phyloP scores from a whole-genome alignment of 2,113 vertebrate genomes.

The Hypomesus transpacificus region DNA sequence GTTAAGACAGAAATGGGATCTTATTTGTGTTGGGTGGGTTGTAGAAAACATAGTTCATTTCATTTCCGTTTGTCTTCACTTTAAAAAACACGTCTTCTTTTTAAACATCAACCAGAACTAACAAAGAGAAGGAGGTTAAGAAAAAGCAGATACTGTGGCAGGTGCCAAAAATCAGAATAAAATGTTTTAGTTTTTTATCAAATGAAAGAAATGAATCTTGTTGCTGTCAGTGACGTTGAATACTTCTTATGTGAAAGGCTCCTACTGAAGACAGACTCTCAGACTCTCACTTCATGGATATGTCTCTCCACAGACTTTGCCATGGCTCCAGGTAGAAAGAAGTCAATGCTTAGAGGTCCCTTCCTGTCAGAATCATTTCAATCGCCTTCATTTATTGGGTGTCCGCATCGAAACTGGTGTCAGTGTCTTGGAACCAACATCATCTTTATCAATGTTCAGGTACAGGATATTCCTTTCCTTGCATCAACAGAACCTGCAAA shows the following conservation, averaged over 20 bases:
- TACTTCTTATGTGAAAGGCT: constrained; percentile 19
- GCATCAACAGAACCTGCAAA: background rate
- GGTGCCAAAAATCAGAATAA: constrained; percentile 43
- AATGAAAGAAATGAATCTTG: constrained; percentile 23
- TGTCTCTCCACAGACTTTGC: constrained; percentile 30
- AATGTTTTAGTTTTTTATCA: constrained; percentile 27
- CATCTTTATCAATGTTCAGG: constrained; percentile 22
- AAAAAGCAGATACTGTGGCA: constrained; percentile 2
- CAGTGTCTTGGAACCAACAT: background rate
- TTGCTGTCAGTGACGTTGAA: constrained; percentile 18
- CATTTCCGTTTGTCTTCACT: constrained; percentile 17
- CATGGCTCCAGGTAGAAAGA: constrained; percentile 34
- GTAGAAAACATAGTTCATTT: constrained; percentile 31
- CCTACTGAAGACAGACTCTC: constrained; percentile 20
- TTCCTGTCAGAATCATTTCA: constrained; percentile 36
- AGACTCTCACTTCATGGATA: constrained; percentile 42
- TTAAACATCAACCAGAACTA: constrained; percentile 39
- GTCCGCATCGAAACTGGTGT: constrained; percentile 16
- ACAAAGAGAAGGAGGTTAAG: constrained; percentile 16
- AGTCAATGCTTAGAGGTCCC: constrained; percentile 35
- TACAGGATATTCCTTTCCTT: constrained; percentile 32
- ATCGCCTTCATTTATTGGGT: constrained; percentile 28
- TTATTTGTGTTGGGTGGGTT: constrained; percentile 18
- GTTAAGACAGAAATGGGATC: constrained; percentile 2
- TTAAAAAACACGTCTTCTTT: constrained; percentile 7